Conservation (phyloP, 2,888 invertebrate species). For the Adelphocoris suturalis region DNA sequence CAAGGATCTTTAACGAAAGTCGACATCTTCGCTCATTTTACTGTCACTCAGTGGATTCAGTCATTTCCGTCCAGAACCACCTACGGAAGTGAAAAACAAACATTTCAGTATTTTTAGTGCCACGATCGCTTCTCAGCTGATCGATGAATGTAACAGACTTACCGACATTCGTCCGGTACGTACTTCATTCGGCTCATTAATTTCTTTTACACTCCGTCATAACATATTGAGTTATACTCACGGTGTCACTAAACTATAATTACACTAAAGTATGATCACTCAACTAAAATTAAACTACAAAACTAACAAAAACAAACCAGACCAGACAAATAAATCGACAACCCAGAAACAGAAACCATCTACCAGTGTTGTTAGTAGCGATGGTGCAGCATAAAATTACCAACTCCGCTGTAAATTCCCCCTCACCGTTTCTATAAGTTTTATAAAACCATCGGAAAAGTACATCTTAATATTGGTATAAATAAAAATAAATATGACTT, state of each 20-base stretch:
- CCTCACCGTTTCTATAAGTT: too few species aligned
- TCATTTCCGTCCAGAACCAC: background rate
- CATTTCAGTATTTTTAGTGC: background rate
- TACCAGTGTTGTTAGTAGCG: background rate
- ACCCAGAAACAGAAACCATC: background rate
- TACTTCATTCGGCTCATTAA: background rate
- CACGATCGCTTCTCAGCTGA: constrained; percentile 4
- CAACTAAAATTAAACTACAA: background rate
- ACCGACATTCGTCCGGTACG: background rate
- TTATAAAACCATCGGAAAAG: too few species aligned
- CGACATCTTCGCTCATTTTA: constrained; percentile 77
- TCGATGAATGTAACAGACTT: constrained; percentile 1
- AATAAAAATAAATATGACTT: too few species aligned
- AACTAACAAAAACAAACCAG: background rate
- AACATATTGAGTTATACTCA: background rate
- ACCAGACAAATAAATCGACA: too few species aligned
- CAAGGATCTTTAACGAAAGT: constrained; percentile 91
- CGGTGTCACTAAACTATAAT: too few species aligned
- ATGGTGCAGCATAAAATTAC: too few species aligned
- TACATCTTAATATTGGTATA: too few species aligned
- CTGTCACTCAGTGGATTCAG: background rate
- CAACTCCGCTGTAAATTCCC: too few species aligned
- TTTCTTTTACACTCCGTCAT: background rate
- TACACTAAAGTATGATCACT: too few species aligned
- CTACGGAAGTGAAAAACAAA: background rate